Base-by-base conservation (phyloP, 2,113 vertebrate species). In the Aramus guarauna region DNA sequence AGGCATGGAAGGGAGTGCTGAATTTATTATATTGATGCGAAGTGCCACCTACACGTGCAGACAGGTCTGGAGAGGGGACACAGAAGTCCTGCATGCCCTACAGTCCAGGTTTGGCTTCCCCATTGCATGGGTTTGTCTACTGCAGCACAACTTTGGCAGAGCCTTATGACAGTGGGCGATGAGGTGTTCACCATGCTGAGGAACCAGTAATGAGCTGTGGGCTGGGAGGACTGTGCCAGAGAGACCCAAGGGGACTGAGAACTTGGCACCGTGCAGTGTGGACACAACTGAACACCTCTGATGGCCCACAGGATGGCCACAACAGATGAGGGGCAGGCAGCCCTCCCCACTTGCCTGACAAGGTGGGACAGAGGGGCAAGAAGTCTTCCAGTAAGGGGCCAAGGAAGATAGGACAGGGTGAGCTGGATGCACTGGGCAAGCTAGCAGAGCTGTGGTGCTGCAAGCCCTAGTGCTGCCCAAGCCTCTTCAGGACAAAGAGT, bases 81-180 rank as follows among this genome's bases (percentile, higher is more conserved):
- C 48, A 52, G 41, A 73, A 88, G 39, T 63, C 24, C 43, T 77
- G 39, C 26, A 20, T 37, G 5, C 26, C 19, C 56, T 62, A 58
- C 37, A 37, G 47, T 41, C 22, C 29, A 63, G 32, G n/a, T 85
- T 80, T 88, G 76, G 15, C 56, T 87, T 90, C 50, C n/a, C 83
- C 36, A 41, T 29, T 71, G 50, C 12, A 13, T 29, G 52, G 16
- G 52, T 83, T 74, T 92, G 9, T 63, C 30, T 63, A 12, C 39
- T 4, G 2, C 17, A 55, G 62, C 52, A 80, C 34, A 72, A 32
- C 15, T 62, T 56, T 9, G 20, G 68, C 58, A 84, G 68, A 72
- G 34, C 27, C 73, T 88, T 26, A 37, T 0, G 0, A 55, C 37
- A 43, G 15, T 7, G n/a, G 15, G 24, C 0, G 0, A 55, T 77